Percentiles rank a stretch among this genome's conserved stretches.
Conservation (phyloP, 2,888 invertebrate species). For the Empis stercorea region DNA sequence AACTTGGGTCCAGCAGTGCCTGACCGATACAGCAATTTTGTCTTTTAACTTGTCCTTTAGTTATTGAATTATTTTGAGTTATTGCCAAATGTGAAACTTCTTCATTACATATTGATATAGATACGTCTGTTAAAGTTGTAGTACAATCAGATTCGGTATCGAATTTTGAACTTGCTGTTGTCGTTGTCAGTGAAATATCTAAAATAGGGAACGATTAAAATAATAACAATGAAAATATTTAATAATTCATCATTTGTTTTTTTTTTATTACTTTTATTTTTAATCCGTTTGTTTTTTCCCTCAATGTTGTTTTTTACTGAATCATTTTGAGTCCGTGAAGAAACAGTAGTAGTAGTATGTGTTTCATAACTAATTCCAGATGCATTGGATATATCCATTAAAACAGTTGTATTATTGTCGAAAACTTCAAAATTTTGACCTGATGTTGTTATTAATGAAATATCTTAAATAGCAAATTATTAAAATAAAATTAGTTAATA, state of each 20-base stretch:
- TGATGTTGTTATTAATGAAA: no score
- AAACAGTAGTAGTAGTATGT: no score
- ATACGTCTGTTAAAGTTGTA: background rate
- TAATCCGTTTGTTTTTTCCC: no score
- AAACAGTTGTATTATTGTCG: no score
- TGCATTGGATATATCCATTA: no score
- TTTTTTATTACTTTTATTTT: no score
- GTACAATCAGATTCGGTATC: background rate
- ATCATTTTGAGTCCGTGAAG: no score
- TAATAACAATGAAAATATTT: background rate
- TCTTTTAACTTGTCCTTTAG: background rate
- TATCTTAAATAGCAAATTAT: no score
- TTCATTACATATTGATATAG: background rate
- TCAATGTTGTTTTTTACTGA: no score
- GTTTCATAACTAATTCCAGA: no score
- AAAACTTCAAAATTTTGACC: no score
- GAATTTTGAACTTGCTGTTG: background rate
- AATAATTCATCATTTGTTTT: no score
- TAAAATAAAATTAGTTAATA: background rate
- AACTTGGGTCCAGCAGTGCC: background rate
- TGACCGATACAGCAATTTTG: background rate
- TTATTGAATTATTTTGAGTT: background rate
- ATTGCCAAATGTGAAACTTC: background rate
- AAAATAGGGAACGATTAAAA: background rate
- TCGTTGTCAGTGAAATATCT: background rate